phyloP scores from a whole-genome alignment of 1,140 invertebrate genomes.

The Meteorus sp. region DNA sequence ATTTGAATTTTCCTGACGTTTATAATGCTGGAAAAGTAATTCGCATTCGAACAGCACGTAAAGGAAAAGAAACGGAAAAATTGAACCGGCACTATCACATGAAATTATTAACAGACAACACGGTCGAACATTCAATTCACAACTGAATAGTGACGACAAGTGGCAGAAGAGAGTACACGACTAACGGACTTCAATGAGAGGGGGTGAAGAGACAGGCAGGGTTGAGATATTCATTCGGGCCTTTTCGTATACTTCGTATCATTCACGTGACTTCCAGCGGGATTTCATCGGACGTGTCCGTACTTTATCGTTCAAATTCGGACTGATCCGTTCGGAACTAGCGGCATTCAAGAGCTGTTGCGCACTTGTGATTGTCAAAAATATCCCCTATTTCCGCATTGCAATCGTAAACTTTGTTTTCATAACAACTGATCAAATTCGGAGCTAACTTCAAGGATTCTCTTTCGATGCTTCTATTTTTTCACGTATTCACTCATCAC shows the following conservation, averaged over 20 bases:
- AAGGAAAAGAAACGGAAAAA: background rate
- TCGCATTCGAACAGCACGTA: too few species aligned
- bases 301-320: background rate
- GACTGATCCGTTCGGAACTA: slow-evolving; percentile 19
- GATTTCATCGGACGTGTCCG: background rate
- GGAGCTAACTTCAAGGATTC: too few species aligned
- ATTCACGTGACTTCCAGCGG: slow-evolving; percentile 10
- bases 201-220: background rate
- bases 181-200: background rate
- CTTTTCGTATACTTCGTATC: background rate
- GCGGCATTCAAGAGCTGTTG: slow-evolving; percentile 16
- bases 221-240: too few species aligned
- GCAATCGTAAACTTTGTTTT: slow-evolving; percentile 3
- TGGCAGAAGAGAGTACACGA: background rate
- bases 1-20: too few species aligned
- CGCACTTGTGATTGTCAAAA: slow-evolving; percentile 14
- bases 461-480: too few species aligned
- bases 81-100: background rate
- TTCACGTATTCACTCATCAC: too few species aligned
- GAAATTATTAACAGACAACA: background rate
- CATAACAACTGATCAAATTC: background rate
- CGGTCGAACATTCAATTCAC: background rate
- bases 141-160: slow-evolving; percentile 18
- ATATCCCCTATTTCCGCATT: slow-evolving; percentile 19
- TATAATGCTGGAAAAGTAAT: too few species aligned